A percentile compares a stretch with the other conserved stretches of the same genome.
Conservation (phyloP, 2,113 vertebrate species). For the Neolamprologus longior region DNA sequence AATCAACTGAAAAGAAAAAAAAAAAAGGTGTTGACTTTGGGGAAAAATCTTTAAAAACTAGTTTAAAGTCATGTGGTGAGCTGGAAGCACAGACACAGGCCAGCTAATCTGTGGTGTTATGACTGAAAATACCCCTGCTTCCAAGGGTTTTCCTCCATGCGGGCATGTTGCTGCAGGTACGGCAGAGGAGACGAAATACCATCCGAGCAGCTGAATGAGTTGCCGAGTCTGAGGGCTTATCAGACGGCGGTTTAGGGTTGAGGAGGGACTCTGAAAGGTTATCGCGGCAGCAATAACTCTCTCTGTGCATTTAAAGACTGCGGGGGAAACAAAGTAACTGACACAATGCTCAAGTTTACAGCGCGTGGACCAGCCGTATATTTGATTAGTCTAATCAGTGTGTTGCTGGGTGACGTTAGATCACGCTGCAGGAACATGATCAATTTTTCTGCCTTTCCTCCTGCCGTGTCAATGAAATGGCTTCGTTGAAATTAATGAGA, state of each 20-base stretch:
- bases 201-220: background rate
- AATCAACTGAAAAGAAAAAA: background rate
- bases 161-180: background rate
- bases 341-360: background rate
- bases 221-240: background rate
- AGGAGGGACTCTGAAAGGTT: background rate
- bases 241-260: background rate
- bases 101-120: background rate
- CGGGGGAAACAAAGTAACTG: background rate
- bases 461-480: slow-evolving; percentile 5
- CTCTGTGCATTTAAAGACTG: background rate
- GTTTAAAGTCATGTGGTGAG: background rate
- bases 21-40: background rate
- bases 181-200: background rate
- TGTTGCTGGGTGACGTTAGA: background rate
- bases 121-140: background rate
- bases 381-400: background rate
- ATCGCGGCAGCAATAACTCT: background rate
- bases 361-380: background rate
- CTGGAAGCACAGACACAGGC: background rate
- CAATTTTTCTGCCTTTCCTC: background rate
- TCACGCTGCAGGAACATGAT: background rate
- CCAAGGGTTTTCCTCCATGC: background rate
- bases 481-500: slow-evolving; percentile 31
- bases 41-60: background rate